A percentile compares a stretch with the other conserved stretches of the same genome.
Evolutionary conservation across 2,113 vertebrate genomes (phyloP).

Genomic region (Laticauda colubrina): DNA sequence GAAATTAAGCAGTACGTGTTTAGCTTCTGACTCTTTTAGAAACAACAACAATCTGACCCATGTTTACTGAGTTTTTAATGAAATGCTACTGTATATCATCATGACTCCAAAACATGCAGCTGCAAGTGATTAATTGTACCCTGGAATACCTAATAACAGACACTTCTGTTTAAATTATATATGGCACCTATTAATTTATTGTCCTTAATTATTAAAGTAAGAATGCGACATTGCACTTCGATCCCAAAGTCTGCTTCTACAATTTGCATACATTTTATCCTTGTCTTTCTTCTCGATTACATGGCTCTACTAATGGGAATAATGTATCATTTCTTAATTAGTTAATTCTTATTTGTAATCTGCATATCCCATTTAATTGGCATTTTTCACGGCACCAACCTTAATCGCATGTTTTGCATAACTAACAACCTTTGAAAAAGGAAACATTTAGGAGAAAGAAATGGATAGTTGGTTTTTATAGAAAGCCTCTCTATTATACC

Average conservation of each 20-base stretch:
- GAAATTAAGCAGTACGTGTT: neutral
- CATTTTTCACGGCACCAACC: constrained; percentile 45
- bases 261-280: constrained; percentile 40
- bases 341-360: constrained; percentile 51
- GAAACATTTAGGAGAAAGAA: constrained; percentile 34
- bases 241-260: constrained; percentile 37
- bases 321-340: constrained; percentile 54
- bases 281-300: constrained; percentile 16
- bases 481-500: neutral
- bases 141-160: constrained; percentile 58
- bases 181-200: constrained; percentile 60
- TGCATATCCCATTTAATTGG: constrained; percentile 54
- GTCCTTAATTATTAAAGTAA: constrained; percentile 53
- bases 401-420: constrained; percentile 49
- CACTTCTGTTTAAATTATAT: constrained; percentile 58
- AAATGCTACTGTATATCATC: constrained; percentile 50
- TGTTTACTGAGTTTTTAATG: constrained; percentile 59
- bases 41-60: constrained; percentile 42
- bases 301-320: constrained; percentile 44
- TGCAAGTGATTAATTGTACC: constrained; percentile 69
- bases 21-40: constrained; percentile 25
- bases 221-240: constrained; percentile 37
- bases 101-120: constrained; percentile 39
- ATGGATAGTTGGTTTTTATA: constrained; percentile 17
- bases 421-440: constrained; percentile 47